Evolutionary conservation across 2,797 vertebrate species (phyloP).

Genomic region (Danio jaintianensis): DNA sequence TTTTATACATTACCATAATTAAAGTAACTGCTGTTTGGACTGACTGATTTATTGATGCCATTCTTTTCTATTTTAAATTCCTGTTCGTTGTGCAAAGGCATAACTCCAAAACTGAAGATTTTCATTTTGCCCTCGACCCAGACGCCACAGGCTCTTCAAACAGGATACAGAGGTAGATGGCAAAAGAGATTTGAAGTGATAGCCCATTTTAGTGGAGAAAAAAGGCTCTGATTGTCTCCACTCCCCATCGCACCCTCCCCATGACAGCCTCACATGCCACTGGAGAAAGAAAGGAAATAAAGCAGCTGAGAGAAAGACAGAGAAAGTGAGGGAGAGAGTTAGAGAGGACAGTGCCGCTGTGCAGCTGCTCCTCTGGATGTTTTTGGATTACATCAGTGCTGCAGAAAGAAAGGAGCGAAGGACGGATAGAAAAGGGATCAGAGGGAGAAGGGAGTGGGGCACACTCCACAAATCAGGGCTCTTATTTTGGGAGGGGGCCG

Average conservation of each 20-base stretch:
- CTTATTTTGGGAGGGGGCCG: constrained; percentile 63
- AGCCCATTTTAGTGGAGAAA: constrained; percentile 86
- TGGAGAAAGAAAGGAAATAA: constrained; percentile 84
- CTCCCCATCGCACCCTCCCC: constrained; percentile 76
- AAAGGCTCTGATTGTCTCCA: constrained; percentile 87
- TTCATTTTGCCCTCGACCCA: constrained; percentile 57
- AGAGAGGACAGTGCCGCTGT: constrained; percentile 84
- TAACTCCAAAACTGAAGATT: constrained; percentile 47
- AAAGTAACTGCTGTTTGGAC: background rate
- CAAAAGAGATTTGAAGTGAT: constrained; percentile 84
- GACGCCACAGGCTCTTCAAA: constrained; percentile 69
- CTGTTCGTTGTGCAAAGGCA: constrained; percentile 29
- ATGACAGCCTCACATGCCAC: constrained; percentile 85
- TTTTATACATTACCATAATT: background rate
- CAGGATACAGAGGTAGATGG: constrained; percentile 79
- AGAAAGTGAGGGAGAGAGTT: constrained; percentile 73
- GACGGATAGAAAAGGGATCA: constrained; percentile 70
- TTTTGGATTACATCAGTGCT: constrained; percentile 91
- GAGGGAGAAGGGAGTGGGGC: constrained; percentile 74
- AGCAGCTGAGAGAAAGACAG: constrained; percentile 74
- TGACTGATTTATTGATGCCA: constrained; percentile 8
- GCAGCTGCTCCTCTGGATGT: constrained; percentile 91
- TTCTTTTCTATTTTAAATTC: constrained; percentile 24
- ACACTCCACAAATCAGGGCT: constrained; percentile 84
- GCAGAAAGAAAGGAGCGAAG: constrained; percentile 80